Conservation (phyloP, 2,888 invertebrate species). For the Dicranocentrus wangi region DNA sequence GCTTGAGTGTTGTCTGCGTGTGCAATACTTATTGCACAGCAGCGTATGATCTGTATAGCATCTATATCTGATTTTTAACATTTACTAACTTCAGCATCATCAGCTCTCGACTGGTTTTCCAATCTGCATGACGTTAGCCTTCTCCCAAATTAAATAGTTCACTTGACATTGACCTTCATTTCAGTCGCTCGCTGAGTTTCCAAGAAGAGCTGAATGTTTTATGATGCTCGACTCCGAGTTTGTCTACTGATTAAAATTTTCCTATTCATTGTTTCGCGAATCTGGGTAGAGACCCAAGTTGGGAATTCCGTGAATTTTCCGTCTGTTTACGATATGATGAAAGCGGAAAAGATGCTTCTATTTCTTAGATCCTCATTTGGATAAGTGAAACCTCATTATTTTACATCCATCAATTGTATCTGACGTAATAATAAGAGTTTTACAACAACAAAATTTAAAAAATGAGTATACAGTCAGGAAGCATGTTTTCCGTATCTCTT, state of each 20-base stretch:
- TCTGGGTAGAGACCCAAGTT: neutral
- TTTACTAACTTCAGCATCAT: too few species aligned
- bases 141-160: constrained; percentile 40
- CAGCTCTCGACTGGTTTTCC: constrained; percentile 18
- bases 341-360: constrained; percentile 46
- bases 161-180: constrained; percentile 55
- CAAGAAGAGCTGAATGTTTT: constrained; percentile 3
- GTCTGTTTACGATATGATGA: constrained; percentile 16
- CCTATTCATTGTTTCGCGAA: neutral
- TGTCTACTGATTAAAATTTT: neutral
- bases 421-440: neutral
- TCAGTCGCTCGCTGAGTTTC: neutral
- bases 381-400: neutral
- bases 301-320: constrained; percentile 27
- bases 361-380: neutral
- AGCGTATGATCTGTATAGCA: neutral
- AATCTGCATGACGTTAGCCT: constrained; percentile 36
- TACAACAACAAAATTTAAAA: neutral
- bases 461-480: too few species aligned
- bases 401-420: neutral
- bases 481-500: too few species aligned
- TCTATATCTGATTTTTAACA: neutral
- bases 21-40: neutral
- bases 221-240: neutral
- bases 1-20: neutral